Evolutionary conservation across 2,113 vertebrate species (phyloP).

Genomic region (Cinclus mexicanus): DNA sequence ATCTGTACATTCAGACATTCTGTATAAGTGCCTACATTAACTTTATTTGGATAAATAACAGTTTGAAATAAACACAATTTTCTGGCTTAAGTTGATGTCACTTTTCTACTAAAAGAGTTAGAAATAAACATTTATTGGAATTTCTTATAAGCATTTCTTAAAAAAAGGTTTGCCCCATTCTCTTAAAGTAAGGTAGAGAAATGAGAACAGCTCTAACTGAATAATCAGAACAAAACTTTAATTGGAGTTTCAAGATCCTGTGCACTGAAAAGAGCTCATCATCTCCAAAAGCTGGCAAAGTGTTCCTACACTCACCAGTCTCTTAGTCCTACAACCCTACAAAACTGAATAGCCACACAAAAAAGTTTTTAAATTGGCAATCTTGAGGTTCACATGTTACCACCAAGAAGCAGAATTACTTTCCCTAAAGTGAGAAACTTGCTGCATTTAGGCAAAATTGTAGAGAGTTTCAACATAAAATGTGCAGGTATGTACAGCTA

Average conservation of each 20-base stretch:
- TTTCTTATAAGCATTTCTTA: background rate
- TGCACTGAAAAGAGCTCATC: slow-evolving; percentile 19
- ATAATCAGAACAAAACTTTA: background rate
- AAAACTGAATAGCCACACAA: background rate
- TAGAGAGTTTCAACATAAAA: background rate
- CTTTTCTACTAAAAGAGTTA: background rate
- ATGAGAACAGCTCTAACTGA: background rate
- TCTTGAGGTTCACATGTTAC: background rate
- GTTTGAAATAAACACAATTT: background rate
- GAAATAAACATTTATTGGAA: background rate
- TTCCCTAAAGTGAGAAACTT: background rate
- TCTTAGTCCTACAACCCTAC: background rate
- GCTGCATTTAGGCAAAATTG: background rate
- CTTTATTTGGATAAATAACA: background rate
- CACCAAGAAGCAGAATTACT: background rate
- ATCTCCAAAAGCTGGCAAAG: background rate
- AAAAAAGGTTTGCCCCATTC: background rate
- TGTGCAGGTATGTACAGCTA: background rate
- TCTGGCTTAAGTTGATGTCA: background rate
- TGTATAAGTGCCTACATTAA: background rate
- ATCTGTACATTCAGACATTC: background rate
- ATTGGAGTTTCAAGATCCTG: slow-evolving; percentile 36
- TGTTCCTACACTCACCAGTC: background rate
- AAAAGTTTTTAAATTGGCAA: background rate
- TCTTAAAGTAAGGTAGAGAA: background rate